Evolutionary conservation across 2,113 vertebrate genomes (phyloP).

Genomic region (Oplegnathus fasciatus): DNA sequence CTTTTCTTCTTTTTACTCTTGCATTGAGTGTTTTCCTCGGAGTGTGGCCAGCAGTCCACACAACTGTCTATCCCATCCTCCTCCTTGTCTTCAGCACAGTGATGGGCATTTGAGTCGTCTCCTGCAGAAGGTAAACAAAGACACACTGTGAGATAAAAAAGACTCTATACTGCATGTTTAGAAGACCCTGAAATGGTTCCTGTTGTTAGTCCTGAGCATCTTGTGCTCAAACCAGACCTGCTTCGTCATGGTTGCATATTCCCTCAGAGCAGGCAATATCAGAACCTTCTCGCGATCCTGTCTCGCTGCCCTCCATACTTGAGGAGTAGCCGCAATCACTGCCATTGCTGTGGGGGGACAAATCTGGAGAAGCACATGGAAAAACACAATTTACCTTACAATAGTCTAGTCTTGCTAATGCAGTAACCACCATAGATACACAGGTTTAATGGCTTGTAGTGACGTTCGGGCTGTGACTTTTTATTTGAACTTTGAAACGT

Average conservation of each 20-base stretch:
- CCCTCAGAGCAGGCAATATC: slow-evolving; percentile 96
- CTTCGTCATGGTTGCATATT: slow-evolving; percentile 96
- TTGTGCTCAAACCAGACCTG: slow-evolving; percentile 83
- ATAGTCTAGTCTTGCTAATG: background rate
- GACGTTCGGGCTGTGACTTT: background rate
- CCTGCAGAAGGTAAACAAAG: slow-evolving; percentile 75
- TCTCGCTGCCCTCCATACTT: slow-evolving; percentile 97
- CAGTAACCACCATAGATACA: background rate
- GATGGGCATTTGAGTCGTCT: slow-evolving; percentile 88
- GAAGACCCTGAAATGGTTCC: background rate
- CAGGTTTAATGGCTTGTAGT: background rate
- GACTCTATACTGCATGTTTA: background rate
- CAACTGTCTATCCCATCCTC: slow-evolving; percentile 94
- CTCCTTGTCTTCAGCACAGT: slow-evolving; percentile 90
- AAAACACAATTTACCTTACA: background rate
- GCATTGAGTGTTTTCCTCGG: slow-evolving; percentile 88
- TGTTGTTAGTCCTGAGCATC: background rate
- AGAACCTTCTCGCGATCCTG: slow-evolving; percentile 93
- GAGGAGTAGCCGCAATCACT: slow-evolving; percentile 98
- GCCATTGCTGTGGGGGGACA: slow-evolving; percentile 90
- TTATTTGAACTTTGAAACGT: background rate
- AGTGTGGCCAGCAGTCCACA: slow-evolving; percentile 94
- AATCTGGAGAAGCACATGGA: slow-evolving; percentile 78
- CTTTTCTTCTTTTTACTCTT: slow-evolving; percentile 98
- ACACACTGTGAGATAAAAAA: background rate